Evolutionary conservation across 2,888 invertebrate genomes (phyloP).

Genomic region (Tromatobia lineatoria): DNA sequence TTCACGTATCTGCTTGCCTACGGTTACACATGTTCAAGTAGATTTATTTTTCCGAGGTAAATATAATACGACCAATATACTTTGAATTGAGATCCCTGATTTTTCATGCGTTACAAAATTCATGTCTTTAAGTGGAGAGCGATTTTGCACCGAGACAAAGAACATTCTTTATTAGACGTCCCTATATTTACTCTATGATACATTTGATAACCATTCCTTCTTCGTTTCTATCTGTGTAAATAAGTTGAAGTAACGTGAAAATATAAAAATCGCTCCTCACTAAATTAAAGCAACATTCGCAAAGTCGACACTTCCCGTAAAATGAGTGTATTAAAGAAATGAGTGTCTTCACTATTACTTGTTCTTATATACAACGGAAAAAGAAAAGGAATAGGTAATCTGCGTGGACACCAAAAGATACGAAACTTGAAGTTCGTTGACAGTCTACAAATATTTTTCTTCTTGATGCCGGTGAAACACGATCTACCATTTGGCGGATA

Average conservation of each 20-base stretch:
- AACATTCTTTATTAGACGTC: neutral
- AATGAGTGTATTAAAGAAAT: conserved; percentile 42
- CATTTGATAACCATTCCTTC: neutral
- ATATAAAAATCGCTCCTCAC: neutral
- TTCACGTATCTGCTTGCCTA: conserved; percentile 38
- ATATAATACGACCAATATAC: conserved; percentile 35
- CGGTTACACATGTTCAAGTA: conserved; percentile 24
- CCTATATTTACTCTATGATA: neutral
- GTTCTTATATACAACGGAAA: conserved; percentile 17
- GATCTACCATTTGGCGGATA: conserved; percentile 9
- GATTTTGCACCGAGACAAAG: conserved; percentile 44
- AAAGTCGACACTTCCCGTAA: conserved; percentile 10
- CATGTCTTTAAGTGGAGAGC: conserved; percentile 28
- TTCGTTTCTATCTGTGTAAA: neutral
- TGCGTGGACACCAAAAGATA: neutral
- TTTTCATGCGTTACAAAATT: conserved; percentile 39
- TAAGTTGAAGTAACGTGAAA: no score
- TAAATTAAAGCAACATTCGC: neutral
- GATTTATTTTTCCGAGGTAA: conserved; percentile 35
- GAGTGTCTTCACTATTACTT: conserved; percentile 41
- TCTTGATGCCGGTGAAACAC: conserved; percentile 6
- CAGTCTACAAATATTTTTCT: conserved; percentile 18
- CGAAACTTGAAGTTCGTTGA: conserved; percentile 29
- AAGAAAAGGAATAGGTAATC: conserved; percentile 31
- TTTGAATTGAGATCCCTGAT: conserved; percentile 37